phyloP scores from a whole-genome alignment of 2,797 vertebrate species.

The Meda fulgida region DNA sequence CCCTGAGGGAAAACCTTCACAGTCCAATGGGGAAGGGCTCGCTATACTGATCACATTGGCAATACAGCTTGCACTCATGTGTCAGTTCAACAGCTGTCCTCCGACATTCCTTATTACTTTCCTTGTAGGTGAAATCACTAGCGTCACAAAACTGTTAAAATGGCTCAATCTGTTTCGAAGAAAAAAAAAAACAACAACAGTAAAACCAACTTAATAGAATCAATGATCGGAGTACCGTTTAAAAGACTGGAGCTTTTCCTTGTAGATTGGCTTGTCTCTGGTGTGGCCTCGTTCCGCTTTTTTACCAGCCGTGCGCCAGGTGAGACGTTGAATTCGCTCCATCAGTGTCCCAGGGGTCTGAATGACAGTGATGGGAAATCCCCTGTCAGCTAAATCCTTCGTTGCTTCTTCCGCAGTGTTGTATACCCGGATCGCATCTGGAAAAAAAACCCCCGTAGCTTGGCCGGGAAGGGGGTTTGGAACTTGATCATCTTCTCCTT shows the following conservation, averaged over 20 bases:
- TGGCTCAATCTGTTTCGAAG: no score
- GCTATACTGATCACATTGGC: background rate
- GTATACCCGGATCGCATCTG: background rate
- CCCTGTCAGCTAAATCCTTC: background rate
- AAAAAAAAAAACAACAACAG: no score
- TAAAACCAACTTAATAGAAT: no score
- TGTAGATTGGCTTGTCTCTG: background rate
- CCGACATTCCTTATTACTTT: background rate
- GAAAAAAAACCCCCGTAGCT: background rate
- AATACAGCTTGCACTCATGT: background rate
- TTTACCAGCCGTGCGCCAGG: background rate
- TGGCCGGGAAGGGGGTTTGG: conserved; percentile 32
- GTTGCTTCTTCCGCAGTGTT: conserved; percentile 5
- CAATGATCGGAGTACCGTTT: background rate
- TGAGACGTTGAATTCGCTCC: background rate
- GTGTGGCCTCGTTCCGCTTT: background rate
- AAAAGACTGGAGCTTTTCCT: background rate
- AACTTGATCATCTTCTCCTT: conserved; percentile 42
- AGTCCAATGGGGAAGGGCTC: background rate
- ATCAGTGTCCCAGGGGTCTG: background rate
- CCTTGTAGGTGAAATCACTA: no score
- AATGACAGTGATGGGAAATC: conserved; percentile 16
- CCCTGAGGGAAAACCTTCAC: background rate
- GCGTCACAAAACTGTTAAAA: no score
- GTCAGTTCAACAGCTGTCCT: background rate